These are phyloP conservation scores for Parauchenoglanis ngamensis DNA, from an alignment of 2,797 vertebrate species.

Conservation along the genomic window DNA sequence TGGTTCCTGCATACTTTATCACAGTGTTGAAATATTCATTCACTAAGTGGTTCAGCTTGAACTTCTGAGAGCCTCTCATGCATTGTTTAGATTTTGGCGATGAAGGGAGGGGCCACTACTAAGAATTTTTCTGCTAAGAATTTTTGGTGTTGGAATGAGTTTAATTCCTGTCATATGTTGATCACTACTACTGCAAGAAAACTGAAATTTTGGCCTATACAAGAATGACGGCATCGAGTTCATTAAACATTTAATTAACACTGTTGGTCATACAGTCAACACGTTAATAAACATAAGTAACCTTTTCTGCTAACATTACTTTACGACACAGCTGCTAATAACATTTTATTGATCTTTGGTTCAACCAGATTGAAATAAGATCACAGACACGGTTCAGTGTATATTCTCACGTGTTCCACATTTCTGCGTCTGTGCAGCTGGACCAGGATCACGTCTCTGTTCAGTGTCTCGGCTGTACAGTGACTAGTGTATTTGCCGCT, in stretches of 20 bases:
- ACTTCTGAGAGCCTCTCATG: slow-evolving; percentile 83
- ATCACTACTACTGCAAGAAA: neutral
- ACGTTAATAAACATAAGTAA: neutral
- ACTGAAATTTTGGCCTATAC: neutral
- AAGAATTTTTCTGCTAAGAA: neutral
- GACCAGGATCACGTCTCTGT: no score
- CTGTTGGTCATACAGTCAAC: neutral
- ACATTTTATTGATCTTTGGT: neutral
- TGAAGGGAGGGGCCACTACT: slow-evolving; percentile 50
- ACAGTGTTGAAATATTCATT: slow-evolving; percentile 93
- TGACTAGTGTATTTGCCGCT: neutral
- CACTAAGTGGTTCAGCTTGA: slow-evolving; percentile 93
- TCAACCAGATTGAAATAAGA: neutral
- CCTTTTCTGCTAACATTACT: neutral
- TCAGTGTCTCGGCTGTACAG: neutral
- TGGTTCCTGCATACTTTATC: slow-evolving; percentile 68
- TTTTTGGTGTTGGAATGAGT: neutral
- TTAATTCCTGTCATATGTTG: neutral
- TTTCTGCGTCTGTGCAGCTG: no score
- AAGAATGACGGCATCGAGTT: neutral
- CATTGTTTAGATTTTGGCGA: slow-evolving; percentile 86
- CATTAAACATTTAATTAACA: no score
- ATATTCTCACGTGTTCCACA: no score
- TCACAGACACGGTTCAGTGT: no score
- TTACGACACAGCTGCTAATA: neutral